A percentile compares a stretch with the other conserved stretches of the same genome.
Conservation (phyloP, 2,888 invertebrate species). For the Phytoseiulus persimilis region DNA sequence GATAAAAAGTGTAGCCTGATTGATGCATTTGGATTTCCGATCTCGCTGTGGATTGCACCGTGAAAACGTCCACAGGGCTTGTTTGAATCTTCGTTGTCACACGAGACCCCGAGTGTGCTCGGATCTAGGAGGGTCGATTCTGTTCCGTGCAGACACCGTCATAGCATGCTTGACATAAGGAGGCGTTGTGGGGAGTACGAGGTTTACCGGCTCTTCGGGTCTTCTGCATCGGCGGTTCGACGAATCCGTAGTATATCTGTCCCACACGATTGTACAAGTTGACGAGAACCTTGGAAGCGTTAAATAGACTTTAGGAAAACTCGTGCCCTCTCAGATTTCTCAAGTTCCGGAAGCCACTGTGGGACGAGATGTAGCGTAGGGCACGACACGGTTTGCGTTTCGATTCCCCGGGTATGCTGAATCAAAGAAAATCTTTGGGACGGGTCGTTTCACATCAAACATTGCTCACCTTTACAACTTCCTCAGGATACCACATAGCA, state of each 20-base stretch:
- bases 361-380: too few relatives aligned
- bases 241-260: constrained; percentile 51
- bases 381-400: too few relatives aligned
- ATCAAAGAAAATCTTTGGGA: too few relatives aligned
- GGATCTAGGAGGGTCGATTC: constrained; percentile 16
- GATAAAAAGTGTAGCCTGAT: not conserved
- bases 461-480: constrained; percentile 53
- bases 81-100: not conserved
- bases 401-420: too few relatives aligned
- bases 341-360: too few relatives aligned
- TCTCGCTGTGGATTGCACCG: not conserved
- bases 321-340: not conserved
- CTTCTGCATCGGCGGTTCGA: constrained; percentile 50
- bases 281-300: constrained; percentile 50
- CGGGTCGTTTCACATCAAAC: too few relatives aligned
- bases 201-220: constrained; percentile 52
- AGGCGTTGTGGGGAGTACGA: constrained; percentile 51
- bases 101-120: not conserved
- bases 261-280: constrained; percentile 52
- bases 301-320: not conserved
- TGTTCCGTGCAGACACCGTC: constrained; percentile 48
- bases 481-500: constrained; percentile 55
- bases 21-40: not conserved
- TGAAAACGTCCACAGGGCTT: not conserved
- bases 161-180: constrained; percentile 52